A percentile compares a stretch with the other conserved stretches of the same genome.
phyloP scores from a whole-genome alignment of 1,140 invertebrate species.

The Rhyacophila brunnea region DNA sequence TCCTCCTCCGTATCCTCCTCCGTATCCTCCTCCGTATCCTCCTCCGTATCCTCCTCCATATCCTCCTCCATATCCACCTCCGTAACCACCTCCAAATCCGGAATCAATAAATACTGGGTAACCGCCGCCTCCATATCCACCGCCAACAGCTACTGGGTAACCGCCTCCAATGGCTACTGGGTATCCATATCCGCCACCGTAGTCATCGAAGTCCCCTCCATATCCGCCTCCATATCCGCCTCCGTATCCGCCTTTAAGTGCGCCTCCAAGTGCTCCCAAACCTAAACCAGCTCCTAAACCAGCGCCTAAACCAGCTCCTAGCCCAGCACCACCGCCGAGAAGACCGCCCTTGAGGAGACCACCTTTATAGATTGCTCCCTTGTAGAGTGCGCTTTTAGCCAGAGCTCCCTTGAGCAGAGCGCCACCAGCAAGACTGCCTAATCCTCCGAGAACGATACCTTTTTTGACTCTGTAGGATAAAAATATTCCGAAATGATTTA shows the following conservation, averaged over 20 bases:
- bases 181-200: conserved; percentile 3
- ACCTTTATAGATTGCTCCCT: neutral
- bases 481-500: too few species aligned
- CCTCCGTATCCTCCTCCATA: neutral
- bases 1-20: conserved; percentile 1
- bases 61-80: neutral
- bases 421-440: too few species aligned
- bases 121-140: neutral
- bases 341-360: neutral
- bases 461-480: too few species aligned
- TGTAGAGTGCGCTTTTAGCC: too few species aligned
- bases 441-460: too few species aligned
- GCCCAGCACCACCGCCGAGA: neutral
- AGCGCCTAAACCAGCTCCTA: neutral
- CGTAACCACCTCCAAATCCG: neutral
- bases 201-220: conserved; percentile 3
- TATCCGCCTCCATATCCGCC: conserved; percentile 17
- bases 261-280: neutral
- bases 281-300: conserved; percentile 1
- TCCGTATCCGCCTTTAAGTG: conserved; percentile 6
- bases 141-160: neutral
- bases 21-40: neutral
- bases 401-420: too few species aligned
- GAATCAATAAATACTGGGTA: neutral
- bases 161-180: neutral